Base-by-base conservation (phyloP, 2,888 invertebrate species). In the Iphiclides podalirius region DNA sequence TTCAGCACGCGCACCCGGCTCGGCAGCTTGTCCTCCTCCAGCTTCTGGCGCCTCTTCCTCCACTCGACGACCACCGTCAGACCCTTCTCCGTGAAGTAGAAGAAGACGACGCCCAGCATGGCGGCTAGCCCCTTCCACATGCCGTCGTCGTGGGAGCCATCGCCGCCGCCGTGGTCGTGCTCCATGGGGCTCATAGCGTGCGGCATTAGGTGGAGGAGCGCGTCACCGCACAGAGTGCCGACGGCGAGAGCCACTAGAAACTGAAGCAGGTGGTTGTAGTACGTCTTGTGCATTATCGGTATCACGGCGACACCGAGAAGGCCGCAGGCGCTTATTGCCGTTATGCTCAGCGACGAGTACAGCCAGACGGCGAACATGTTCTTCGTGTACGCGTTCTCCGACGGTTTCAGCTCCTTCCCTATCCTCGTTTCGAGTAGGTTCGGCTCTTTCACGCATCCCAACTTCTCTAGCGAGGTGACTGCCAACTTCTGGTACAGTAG, bases 231-330 rank as follows among this genome's bases (percentile, higher is more conserved):
- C 50, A 97, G 85, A 0, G 97, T 96, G 0, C 97, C 98, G 23
- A 98, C 95, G 11, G 98, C 98, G 58, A 98, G 86, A 0, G 98
- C 97, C 1, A 98, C 96, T 54, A 98, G 89, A 78, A 97, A 97
- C 78, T 98, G 97, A 44, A 98, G 89, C 23, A 98, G 81, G 59
- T 96, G 94, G 66, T 97, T 95, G 74, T 97, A 98, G 74, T 95
- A 96, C 11, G 91, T 91, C 63, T 94, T 93, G 74, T 95, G 94
- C 95, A 98, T 96, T 33, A 96, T 92, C 0, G 98, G 98, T 66
- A 98, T 96, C 4, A 97, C 95, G 2, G 94, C 94, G 8, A 98
- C 95, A 1, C 97, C 96, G 9, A 96, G 82, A 34, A 98, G 81
- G 7, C 98, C 98, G 63, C 96, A 95, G 2, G 96, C 90, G 67